Conservation (phyloP, 2,797 vertebrate species). For the Acrossocheilus fasciatus region DNA sequence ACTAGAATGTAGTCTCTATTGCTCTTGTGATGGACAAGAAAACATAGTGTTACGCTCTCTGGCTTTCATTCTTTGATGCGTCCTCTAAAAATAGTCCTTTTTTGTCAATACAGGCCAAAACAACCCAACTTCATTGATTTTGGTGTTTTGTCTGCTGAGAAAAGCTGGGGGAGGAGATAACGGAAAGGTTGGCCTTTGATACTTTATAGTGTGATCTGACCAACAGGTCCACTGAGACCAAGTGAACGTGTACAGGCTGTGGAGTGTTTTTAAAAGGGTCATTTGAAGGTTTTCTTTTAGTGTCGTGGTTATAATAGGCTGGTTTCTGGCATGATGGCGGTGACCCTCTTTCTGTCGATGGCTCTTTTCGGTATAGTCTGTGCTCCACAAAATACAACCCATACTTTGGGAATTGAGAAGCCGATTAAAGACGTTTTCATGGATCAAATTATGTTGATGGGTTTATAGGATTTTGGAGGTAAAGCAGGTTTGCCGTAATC, state of each 20-base stretch:
- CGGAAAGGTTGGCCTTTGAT: constrained; percentile 48
- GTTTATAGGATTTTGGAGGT: constrained; percentile 48
- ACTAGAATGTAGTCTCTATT: background rate
- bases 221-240: constrained; percentile 4
- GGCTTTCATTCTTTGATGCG: constrained; percentile 22
- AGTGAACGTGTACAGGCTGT: background rate
- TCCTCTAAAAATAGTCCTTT: constrained; percentile 43
- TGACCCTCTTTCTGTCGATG: background rate
- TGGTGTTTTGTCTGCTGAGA: constrained; percentile 36
- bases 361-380: constrained; percentile 2
- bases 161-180: constrained; percentile 41
- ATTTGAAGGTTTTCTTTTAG: constrained; percentile 46
- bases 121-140: constrained; percentile 46
- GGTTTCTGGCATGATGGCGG: background rate
- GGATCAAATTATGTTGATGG: constrained; percentile 38
- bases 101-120: constrained; percentile 29
- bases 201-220: constrained; percentile 21
- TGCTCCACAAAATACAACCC: constrained; percentile 14
- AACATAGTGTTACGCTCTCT: background rate
- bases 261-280: constrained; percentile 40
- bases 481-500: constrained; percentile 40
- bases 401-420: constrained; percentile 39
- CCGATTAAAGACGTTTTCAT: constrained; percentile 47
- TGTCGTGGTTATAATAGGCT: background rate
- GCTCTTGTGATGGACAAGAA: background rate